Evolutionary conservation across 2,113 vertebrate genomes (phyloP).

Genomic region (Promerops cafer): DNA sequence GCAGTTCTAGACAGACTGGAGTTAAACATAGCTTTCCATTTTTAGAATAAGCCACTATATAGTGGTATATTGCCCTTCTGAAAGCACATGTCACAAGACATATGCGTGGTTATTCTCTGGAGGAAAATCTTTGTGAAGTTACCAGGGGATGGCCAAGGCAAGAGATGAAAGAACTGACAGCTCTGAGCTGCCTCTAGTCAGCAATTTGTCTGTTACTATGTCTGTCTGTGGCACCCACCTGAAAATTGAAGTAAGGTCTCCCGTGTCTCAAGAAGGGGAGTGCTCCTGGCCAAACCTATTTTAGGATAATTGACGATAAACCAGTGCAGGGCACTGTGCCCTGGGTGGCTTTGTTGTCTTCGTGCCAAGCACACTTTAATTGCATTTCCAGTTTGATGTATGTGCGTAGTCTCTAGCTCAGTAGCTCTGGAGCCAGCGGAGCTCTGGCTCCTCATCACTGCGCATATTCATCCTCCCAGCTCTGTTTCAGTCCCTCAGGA

Average conservation of each 20-base stretch:
- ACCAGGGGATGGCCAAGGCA: neutral
- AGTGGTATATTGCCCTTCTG: neutral
- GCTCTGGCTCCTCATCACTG: neutral
- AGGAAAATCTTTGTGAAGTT: neutral
- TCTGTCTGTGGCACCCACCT: neutral
- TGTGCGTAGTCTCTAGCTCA: neutral
- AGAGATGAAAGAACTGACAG: neutral
- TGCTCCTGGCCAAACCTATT: neutral
- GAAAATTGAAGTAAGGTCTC: neutral
- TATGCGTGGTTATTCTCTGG: neutral
- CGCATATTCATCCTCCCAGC: neutral
- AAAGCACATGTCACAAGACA: neutral
- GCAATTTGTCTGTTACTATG: neutral
- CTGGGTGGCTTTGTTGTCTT: neutral
- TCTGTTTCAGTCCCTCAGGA: neutral
- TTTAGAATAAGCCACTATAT: neutral
- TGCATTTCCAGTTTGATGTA: neutral
- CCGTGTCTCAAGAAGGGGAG: neutral
- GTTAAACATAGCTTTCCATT: neutral
- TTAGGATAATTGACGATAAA: neutral
- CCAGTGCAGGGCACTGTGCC: neutral
- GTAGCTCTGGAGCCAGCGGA: rapidly evolving
- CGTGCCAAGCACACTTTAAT: neutral
- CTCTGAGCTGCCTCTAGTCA: neutral
- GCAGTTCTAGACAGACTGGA: neutral